Base-by-base conservation (phyloP, 2,888 invertebrate genomes). In the Calliopum simillimum region DNA sequence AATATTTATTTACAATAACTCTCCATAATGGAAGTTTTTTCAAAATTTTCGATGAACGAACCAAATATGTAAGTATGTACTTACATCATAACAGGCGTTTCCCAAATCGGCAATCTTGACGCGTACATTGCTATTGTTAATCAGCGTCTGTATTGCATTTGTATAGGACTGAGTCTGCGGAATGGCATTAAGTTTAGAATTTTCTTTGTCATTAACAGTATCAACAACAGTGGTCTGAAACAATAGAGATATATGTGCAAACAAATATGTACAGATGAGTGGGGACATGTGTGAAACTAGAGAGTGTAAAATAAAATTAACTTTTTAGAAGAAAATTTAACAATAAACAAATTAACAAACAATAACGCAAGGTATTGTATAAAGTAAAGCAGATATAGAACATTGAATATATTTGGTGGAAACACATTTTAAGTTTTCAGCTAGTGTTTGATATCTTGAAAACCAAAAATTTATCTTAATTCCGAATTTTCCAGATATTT, bases 31-130 rank as follows among this genome's bases (percentile, higher is more conserved):
- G 5, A n/a, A n/a, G n/a, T n/a, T n/a, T n/a, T n/a, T n/a, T n/a
- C n/a, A n/a, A n/a, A n/a, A n/a, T n/a, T n/a, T n/a, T n/a, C n/a
- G n/a, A n/a, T n/a, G n/a, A n/a, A n/a, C n/a, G n/a, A n/a, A n/a
- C n/a, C n/a, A n/a, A n/a, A n/a, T n/a, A n/a, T n/a, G n/a, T n/a
- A n/a, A n/a, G n/a, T n/a, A n/a, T n/a, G 11, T 64, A 83, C 87
- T 86, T 83, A 90, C 90, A 83, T 90, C 89, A 90, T 93, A 95
- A 83, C 94, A 95, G 59, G 94, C 94, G 86, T 95, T 95, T 76
- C 95, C 94, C 74, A 95, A 88, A 87, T 95, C 94, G 69, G 94
- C 94, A 75, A 95, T 92, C 87, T 95, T 94, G 16, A 94, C 92
- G 78, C 89, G 88, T 70, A 93, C 88, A 82, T 91, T 90, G 70